Evolutionary conservation across 2,888 invertebrate genomes (phyloP).

Genomic region (Callosobruchus maculatus): DNA sequence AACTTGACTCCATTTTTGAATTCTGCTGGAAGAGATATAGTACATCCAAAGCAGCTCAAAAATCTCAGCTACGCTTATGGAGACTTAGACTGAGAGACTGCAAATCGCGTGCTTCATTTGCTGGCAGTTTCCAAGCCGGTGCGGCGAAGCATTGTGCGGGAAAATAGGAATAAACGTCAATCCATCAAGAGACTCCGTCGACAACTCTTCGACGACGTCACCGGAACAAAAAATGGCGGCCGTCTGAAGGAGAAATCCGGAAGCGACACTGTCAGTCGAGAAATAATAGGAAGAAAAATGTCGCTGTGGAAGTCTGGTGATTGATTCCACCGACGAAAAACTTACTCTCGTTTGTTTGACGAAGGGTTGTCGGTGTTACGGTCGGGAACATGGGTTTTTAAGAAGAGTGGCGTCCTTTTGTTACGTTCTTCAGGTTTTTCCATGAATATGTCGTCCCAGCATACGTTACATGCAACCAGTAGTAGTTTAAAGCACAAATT

Average conservation of each 20-base stretch:
- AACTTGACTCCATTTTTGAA: not conserved
- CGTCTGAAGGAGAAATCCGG: not conserved
- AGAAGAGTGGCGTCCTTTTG: not conserved
- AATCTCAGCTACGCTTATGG: not conserved
- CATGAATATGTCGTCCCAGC: not conserved
- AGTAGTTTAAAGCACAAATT: too few relatives aligned
- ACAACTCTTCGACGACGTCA: not conserved
- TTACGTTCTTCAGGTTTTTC: not conserved
- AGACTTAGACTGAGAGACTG: not conserved
- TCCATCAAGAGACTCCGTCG: not conserved
- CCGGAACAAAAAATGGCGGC: not conserved
- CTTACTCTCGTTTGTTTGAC: not conserved
- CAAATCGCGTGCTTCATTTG: not conserved
- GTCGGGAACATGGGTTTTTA: not conserved
- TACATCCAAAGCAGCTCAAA: too few relatives aligned
- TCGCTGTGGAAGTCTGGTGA: not conserved
- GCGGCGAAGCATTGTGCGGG: not conserved
- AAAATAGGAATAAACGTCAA: not conserved
- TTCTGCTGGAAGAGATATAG: too few relatives aligned
- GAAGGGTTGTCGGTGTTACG: not conserved
- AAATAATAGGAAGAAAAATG: not conserved
- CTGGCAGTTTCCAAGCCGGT: not conserved
- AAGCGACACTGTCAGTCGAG: not conserved
- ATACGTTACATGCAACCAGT: too few relatives aligned
- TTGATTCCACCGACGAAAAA: not conserved